Evolutionary conservation across 2,888 invertebrate species (phyloP).

Genomic region (Trichopoda pennipes): DNA sequence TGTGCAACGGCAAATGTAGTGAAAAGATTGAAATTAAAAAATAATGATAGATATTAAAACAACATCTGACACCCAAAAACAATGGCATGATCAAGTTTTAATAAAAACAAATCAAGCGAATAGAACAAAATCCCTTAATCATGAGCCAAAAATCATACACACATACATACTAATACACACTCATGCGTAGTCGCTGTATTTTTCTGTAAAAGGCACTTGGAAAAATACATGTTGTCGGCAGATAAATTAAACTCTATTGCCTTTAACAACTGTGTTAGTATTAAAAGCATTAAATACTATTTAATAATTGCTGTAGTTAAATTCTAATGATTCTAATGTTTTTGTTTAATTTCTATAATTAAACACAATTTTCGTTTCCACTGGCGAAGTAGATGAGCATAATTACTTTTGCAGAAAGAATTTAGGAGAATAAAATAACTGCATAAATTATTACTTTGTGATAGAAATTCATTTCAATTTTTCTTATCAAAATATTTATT

Average conservation of each 20-base stretch:
- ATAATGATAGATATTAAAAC: slow-evolving; percentile 49
- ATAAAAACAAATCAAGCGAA: neutral
- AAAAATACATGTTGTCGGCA: no score
- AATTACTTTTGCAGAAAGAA: no score
- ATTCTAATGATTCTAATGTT: slow-evolving; percentile 1
- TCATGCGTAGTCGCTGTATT: no score
- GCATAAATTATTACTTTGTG: no score
- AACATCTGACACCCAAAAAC: slow-evolving; percentile 55
- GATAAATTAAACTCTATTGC: neutral
- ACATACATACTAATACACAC: neutral
- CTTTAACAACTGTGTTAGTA: neutral
- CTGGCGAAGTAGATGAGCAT: no score
- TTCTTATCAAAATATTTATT: no score
- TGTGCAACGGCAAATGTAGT: slow-evolving; percentile 1
- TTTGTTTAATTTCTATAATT: neutral
- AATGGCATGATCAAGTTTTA: slow-evolving; percentile 17
- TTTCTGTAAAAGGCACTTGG: no score
- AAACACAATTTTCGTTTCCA: neutral
- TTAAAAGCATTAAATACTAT: neutral
- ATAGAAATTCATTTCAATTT: no score
- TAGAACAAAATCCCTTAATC: no score
- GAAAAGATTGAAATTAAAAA: slow-evolving; percentile 18
- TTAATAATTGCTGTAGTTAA: neutral
- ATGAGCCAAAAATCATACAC: no score
- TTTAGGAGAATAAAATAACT: no score